Conservation (phyloP, 2,888 invertebrate genomes). For the Geophilus truncorum region DNA sequence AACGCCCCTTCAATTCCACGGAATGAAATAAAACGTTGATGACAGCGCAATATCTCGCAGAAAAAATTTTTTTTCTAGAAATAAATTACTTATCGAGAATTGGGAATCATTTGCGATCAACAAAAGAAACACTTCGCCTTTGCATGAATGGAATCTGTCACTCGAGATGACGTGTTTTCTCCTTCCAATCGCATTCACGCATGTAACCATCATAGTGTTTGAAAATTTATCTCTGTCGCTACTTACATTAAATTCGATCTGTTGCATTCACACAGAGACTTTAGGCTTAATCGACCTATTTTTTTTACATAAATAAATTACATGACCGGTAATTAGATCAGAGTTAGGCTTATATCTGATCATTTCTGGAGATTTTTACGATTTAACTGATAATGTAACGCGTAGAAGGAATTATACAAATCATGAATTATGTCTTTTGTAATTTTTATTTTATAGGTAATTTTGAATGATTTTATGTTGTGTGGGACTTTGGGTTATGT, state of each 20-base stretch:
- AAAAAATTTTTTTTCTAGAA: background rate
- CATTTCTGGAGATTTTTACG: no score
- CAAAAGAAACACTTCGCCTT: background rate
- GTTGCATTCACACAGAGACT: background rate
- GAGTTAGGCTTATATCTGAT: no score
- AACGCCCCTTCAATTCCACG: background rate
- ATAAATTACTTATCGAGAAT: slow-evolving; percentile 3
- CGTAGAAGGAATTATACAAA: no score
- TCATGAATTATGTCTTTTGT: no score
- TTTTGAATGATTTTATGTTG: background rate
- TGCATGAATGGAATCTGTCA: slow-evolving; percentile 7
- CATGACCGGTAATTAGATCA: no score
- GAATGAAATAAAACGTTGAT: background rate
- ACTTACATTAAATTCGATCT: background rate
- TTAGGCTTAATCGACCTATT: background rate
- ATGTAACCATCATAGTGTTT: background rate
- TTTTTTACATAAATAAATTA: background rate
- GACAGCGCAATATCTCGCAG: background rate
- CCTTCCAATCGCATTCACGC: background rate
- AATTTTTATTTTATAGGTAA: background rate
- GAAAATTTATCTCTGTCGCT: background rate
- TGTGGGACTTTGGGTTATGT: background rate
- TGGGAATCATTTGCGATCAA: background rate
- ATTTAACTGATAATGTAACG: no score
- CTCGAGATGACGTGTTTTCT: background rate